Evolutionary conservation across 2,797 vertebrate species (phyloP).

Genomic region (Erethizon dorsatum): DNA sequence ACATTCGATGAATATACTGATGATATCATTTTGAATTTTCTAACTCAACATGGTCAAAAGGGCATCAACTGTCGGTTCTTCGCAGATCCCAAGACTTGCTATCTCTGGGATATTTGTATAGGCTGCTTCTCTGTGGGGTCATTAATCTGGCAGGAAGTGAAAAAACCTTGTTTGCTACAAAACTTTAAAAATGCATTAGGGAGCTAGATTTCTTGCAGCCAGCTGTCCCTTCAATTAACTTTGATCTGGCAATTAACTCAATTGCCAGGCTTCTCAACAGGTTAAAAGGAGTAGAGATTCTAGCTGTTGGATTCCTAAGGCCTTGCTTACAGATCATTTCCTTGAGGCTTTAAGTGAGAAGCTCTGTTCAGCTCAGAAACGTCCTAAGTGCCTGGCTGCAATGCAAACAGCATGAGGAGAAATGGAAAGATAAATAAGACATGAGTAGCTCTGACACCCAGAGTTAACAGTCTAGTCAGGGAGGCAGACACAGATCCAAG

Average conservation of each 20-base stretch:
- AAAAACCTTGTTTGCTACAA: constrained; percentile 50
- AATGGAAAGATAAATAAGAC: constrained; percentile 72
- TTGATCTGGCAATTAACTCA: background rate
- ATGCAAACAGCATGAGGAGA: background rate
- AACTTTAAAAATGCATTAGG: constrained; percentile 53
- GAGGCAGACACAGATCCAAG: constrained; percentile 33
- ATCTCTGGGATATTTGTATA: constrained; percentile 27
- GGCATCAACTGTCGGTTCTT: background rate
- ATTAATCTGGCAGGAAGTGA: constrained; percentile 66
- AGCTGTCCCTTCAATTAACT: constrained; percentile 64
- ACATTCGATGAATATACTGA: background rate
- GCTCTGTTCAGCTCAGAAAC: constrained; percentile 1
- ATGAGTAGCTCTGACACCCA: constrained; percentile 34
- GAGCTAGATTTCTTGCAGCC: constrained; percentile 55
- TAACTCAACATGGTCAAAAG: background rate
- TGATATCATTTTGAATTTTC: background rate
- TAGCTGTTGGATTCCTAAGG: constrained; percentile 2
- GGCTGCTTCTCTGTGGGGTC: constrained; percentile 7
- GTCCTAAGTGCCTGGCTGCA: background rate
- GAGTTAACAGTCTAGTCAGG: constrained; percentile 68
- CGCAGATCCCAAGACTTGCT: background rate
- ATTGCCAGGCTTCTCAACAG: background rate
- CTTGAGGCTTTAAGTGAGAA: background rate
- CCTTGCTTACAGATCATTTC: background rate
- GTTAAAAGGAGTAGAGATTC: background rate